A percentile compares a stretch with the other conserved stretches of the same genome.
These are phyloP conservation scores for Tragopan temminckii DNA, from an alignment of 2,797 vertebrate genomes.

Conservation along the genomic window DNA sequence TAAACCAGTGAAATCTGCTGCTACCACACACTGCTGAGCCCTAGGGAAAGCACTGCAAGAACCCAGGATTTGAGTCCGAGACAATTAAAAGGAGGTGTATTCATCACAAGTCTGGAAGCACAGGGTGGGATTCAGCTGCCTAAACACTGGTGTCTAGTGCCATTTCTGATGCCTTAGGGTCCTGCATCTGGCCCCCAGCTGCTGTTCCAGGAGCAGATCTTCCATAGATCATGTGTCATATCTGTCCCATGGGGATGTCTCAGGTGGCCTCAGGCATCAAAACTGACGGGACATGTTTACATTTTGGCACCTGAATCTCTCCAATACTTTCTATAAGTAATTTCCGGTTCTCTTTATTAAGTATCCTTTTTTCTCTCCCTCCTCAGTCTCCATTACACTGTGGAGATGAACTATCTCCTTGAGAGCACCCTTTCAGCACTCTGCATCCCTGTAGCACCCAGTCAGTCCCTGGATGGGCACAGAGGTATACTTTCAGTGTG, in stretches of 20 bases:
- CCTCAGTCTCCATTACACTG: not conserved
- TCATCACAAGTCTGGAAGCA: slow-evolving; percentile 59
- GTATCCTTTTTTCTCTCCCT: not conserved
- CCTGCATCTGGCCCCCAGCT: slow-evolving; percentile 44
- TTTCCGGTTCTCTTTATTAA: not conserved
- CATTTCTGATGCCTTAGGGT: slow-evolving; percentile 48
- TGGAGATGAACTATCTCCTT: not conserved
- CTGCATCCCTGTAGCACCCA: not conserved
- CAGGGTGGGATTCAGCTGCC: slow-evolving; percentile 66
- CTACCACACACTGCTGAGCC: slow-evolving; percentile 46
- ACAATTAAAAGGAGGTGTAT: slow-evolving; percentile 47
- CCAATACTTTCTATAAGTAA: not conserved
- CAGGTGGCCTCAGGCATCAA: slow-evolving; percentile 10
- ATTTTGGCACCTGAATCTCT: slow-evolving; percentile 24
- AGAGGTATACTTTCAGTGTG: accelerated
- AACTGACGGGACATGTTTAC: not conserved
- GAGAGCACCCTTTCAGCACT: not conserved
- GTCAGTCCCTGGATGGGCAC: not conserved
- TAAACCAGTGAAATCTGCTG: slow-evolving; percentile 57
- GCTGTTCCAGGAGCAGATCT: slow-evolving; percentile 47
- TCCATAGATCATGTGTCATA: slow-evolving; percentile 40
- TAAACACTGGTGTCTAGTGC: slow-evolving; percentile 43
- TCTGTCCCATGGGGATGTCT: slow-evolving; percentile 15
- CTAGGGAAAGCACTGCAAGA: slow-evolving; percentile 65
- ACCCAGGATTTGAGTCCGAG: slow-evolving; percentile 51